Evolutionary conservation across 2,113 vertebrate species (phyloP).

Genomic region (Micronycteris hirsuta): DNA sequence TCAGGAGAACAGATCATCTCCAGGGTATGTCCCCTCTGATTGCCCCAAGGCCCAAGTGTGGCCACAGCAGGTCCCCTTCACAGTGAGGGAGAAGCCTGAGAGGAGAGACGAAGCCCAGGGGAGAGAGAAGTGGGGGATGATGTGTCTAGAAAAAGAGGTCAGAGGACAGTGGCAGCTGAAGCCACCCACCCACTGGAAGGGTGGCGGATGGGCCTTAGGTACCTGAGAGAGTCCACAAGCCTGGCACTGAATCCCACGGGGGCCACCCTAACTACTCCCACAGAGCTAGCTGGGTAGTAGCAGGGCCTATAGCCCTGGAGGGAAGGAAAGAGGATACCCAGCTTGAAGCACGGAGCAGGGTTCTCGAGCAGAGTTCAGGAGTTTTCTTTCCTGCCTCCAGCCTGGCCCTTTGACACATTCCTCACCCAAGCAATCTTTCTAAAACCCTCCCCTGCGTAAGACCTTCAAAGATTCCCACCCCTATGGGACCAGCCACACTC

Average conservation of each 20-base stretch:
- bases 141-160: not conserved
- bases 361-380: not conserved
- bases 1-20: not conserved
- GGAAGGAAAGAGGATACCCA: not conserved
- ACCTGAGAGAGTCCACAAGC: no score
- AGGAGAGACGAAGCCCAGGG: not conserved
- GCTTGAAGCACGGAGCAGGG: not conserved
- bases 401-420: not conserved
- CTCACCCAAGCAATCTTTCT: not conserved
- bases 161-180: not conserved
- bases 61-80: not conserved
- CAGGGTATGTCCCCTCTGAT: rapidly evolving
- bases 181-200: not conserved
- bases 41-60: no score
- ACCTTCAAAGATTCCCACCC: not conserved
- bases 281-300: rapidly evolving
- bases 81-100: not conserved
- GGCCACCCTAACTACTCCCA: not conserved
- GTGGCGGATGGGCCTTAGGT: not conserved
- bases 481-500: not conserved
- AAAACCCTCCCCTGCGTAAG: not conserved
- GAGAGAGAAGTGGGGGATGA: not conserved
- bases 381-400: not conserved
- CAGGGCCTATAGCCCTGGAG: not conserved
- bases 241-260: not conserved